These are phyloP conservation scores for Parochlus steinenii DNA, from an alignment of 2,888 invertebrate genomes.

Conservation along the genomic window DNA sequence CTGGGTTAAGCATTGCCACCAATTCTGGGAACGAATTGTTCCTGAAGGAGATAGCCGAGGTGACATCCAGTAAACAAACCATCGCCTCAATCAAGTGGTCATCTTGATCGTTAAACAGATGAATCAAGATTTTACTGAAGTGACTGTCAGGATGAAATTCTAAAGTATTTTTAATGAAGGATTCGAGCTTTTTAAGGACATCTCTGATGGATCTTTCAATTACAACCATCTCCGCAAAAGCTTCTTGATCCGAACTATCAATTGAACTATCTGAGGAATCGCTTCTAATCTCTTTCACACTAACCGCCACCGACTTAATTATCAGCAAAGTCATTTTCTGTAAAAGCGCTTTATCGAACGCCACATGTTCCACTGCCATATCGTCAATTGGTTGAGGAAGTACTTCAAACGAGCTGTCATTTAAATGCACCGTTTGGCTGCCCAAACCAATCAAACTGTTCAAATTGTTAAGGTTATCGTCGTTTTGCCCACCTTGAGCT, in stretches of 20 bases:
- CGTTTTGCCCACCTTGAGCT: background rate
- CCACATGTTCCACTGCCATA: conserved; percentile 25
- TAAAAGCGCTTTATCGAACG: conserved; percentile 55
- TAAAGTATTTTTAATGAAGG: conserved; percentile 60
- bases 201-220: conserved; percentile 74
- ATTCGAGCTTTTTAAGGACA: conserved; percentile 64
- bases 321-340: conserved; percentile 78
- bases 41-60: conserved; percentile 66
- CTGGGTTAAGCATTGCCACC: conserved; percentile 67
- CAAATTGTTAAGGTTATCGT: conserved; percentile 2
- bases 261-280: conserved; percentile 70
- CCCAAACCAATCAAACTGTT: conserved; percentile 8
- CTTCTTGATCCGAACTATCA: conserved; percentile 70
- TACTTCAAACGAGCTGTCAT: conserved; percentile 3
- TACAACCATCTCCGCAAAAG: conserved; percentile 76
- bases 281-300: conserved; percentile 75
- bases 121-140: conserved; percentile 74
- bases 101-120: conserved; percentile 78
- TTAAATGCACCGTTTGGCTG: conserved; percentile 7
- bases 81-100: conserved; percentile 82
- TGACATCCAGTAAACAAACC: conserved; percentile 81
- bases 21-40: conserved; percentile 66
- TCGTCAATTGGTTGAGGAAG: conserved; percentile 32
- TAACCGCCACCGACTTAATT: conserved; percentile 75
- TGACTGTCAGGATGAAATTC: conserved; percentile 80